phyloP scores from a whole-genome alignment of 2,888 invertebrate genomes.

The Macrostomum cliftonense region DNA sequence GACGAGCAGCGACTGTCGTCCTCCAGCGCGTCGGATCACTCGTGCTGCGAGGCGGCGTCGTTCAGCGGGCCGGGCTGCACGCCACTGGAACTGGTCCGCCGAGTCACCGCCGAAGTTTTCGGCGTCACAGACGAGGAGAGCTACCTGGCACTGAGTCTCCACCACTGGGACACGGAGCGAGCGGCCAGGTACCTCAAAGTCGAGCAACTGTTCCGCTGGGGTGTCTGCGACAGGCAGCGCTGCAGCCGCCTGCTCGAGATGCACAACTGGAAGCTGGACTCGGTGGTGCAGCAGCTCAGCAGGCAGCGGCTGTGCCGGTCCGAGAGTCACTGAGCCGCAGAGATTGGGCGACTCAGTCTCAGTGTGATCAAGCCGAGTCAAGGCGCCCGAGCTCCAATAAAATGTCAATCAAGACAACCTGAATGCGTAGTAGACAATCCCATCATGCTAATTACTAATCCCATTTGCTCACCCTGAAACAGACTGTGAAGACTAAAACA shows the following conservation, averaged over 20 bases:
- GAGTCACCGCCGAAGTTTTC: constrained; percentile 37
- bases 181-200: constrained; percentile 55
- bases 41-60: too few relatives aligned
- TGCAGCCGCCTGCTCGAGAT: background rate
- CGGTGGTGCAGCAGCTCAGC: background rate
- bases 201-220: constrained; percentile 54
- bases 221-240: constrained; percentile 37
- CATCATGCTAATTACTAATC: too few relatives aligned
- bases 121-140: constrained; percentile 37
- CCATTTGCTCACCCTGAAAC: too few relatives aligned
- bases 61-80: too few relatives aligned
- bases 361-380: too few relatives aligned
- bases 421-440: too few relatives aligned
- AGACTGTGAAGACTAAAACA: too few relatives aligned
- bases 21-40: background rate
- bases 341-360: too few relatives aligned
- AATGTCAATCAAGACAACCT: too few relatives aligned
- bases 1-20: background rate
- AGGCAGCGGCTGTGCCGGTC: background rate
- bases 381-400: too few relatives aligned
- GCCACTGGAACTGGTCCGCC: constrained; percentile 15
- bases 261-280: constrained; percentile 2
- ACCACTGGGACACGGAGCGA: constrained; percentile 47
- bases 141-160: constrained; percentile 30
- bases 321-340: background rate